phyloP scores from a whole-genome alignment of 2,113 vertebrate species.

The Argyrosomus japonicus region DNA sequence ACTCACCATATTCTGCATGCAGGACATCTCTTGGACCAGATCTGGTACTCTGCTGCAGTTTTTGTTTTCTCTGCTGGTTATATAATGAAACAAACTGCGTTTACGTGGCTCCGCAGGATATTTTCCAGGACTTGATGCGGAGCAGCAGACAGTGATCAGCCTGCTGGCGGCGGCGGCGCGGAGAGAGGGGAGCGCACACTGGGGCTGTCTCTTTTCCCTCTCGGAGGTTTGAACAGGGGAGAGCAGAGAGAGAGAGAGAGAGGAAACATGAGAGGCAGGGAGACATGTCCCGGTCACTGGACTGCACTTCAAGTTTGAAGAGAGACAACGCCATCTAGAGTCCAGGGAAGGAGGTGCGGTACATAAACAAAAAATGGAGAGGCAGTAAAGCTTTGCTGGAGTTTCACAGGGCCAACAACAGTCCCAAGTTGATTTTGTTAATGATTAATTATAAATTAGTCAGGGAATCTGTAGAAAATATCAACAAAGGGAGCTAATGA shows the following conservation, averaged over 20 bases:
- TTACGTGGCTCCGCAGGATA: slow-evolving; percentile 43
- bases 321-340: slow-evolving; percentile 58
- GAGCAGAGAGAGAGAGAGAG: slow-evolving; percentile 39
- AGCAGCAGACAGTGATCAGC: background rate
- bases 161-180: slow-evolving; percentile 1
- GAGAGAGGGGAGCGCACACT: slow-evolving; percentile 14
- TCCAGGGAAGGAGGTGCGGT: background rate
- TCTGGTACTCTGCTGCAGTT: slow-evolving; percentile 34
- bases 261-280: slow-evolving; percentile 22
- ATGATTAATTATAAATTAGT: no score
- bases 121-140: slow-evolving; percentile 3
- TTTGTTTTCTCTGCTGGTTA: slow-evolving; percentile 16
- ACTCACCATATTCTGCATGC: slow-evolving; percentile 74
- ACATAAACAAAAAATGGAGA: background rate
- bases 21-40: slow-evolving; percentile 62
- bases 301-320: background rate
- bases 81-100: slow-evolving; percentile 2
- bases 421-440: no score
- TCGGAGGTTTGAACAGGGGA: slow-evolving; percentile 74
- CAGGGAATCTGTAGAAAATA: no score
- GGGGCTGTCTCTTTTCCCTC: slow-evolving; percentile 76
- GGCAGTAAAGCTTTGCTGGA: no score
- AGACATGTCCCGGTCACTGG: slow-evolving; percentile 13
- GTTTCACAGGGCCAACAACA: background rate
- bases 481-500: no score